These are phyloP conservation scores for Phallusia fumigata DNA, from an alignment of 23 tunicate species.

Conservation along the genomic window DNA sequence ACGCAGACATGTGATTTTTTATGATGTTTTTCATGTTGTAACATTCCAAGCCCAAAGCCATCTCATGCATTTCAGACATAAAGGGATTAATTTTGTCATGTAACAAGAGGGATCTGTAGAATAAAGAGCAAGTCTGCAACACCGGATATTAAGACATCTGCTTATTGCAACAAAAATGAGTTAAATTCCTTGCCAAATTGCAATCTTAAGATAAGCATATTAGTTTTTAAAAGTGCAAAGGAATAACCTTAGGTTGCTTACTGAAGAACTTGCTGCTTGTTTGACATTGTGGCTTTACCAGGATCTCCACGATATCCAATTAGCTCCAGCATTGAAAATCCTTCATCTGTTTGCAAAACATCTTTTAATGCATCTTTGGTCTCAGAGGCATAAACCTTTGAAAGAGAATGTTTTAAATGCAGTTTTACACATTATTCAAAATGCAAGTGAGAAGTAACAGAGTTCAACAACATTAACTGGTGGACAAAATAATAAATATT, in stretches of 20 bases:
- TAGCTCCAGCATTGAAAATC: not conserved
- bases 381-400: not conserved
- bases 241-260: not conserved
- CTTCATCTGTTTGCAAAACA: slow-evolving; percentile 4
- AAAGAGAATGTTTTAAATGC: not conserved
- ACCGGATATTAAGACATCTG: not conserved
- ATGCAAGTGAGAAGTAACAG: not conserved
- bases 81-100: not conserved
- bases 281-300: not conserved
- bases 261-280: not conserved
- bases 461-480: not conserved
- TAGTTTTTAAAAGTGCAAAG: not conserved
- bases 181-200: not conserved
- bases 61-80: slow-evolving; percentile 6
- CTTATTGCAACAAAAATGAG: too few species aligned
- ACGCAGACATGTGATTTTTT: not conserved
- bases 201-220: not conserved
- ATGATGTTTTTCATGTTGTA: slow-evolving; percentile 1
- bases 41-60: slow-evolving; percentile 11
- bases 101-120: slow-evolving; percentile 4
- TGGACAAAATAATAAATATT: not conserved
- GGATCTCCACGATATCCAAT: not conserved
- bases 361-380: not conserved
- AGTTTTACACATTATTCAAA: not conserved
- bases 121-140: not conserved